These are phyloP conservation scores for Bombyx mandarina DNA, from an alignment of 1,140 invertebrate species.

Conservation along the genomic window DNA sequence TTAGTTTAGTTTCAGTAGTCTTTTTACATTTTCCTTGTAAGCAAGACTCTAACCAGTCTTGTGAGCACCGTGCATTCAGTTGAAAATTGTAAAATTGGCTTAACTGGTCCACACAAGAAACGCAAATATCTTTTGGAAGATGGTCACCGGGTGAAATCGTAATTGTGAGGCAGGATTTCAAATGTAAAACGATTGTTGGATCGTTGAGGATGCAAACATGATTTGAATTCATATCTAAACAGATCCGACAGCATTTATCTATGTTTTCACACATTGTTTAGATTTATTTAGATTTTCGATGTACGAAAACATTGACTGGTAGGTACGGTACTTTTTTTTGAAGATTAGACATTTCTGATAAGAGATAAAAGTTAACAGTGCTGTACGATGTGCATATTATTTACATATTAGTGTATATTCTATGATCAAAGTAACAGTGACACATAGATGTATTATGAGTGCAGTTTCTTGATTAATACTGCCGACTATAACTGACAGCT, in stretches of 20 bases:
- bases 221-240: slow-evolving; percentile 43
- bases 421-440: too few species aligned
- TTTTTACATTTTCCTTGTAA: slow-evolving; percentile 43
- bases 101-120: slow-evolving; percentile 42
- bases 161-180: slow-evolving; percentile 52
- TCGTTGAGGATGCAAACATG: slow-evolving; percentile 47
- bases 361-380: too few species aligned
- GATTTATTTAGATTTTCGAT: too few species aligned
- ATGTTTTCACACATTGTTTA: slow-evolving; percentile 39
- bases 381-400: too few species aligned
- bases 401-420: too few species aligned
- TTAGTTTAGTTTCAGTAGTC: slow-evolving; percentile 36
- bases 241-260: slow-evolving; percentile 49
- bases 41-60: slow-evolving; percentile 58
- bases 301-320: too few species aligned
- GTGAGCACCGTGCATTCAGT: slow-evolving; percentile 51
- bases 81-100: slow-evolving; percentile 59
- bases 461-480: too few species aligned
- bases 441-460: too few species aligned
- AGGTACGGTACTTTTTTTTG: too few species aligned
- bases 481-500: too few species aligned
- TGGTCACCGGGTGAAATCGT: slow-evolving; percentile 34
- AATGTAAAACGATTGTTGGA: slow-evolving; percentile 41
- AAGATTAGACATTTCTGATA: too few species aligned
- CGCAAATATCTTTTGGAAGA: slow-evolving; percentile 48